These are phyloP conservation scores for Pyralis farinalis DNA, from an alignment of 2,888 invertebrate species.

Conservation along the genomic window DNA sequence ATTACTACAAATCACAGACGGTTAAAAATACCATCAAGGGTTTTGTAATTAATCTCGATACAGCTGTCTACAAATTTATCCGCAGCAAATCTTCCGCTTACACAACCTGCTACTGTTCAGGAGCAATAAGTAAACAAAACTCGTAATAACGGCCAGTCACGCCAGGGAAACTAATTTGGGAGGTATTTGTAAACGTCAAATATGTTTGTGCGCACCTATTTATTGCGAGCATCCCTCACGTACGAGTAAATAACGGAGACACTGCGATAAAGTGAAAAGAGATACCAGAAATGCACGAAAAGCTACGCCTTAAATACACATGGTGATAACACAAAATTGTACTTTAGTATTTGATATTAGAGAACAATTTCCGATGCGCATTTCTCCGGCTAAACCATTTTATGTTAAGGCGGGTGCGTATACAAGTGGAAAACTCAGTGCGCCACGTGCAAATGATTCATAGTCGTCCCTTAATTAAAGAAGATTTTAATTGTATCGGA, in stretches of 20 bases:
- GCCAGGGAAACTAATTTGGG: constrained; percentile 75
- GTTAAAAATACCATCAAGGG: background rate
- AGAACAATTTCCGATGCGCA: constrained; percentile 44
- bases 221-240: constrained; percentile 79
- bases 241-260: constrained; percentile 77
- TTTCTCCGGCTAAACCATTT: constrained; percentile 38
- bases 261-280: constrained; percentile 78
- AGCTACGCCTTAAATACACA: constrained; percentile 53
- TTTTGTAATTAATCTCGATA: constrained; percentile 2
- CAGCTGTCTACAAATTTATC: constrained; percentile 8
- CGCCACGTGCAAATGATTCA: constrained; percentile 82
- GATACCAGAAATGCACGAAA: constrained; percentile 59
- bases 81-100: constrained; percentile 26
- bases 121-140: constrained; percentile 66
- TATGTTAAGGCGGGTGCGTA: constrained; percentile 53
- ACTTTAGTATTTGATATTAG: constrained; percentile 38
- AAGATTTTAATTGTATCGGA: constrained; percentile 82
- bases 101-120: constrained; percentile 40
- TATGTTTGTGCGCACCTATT: constrained; percentile 78
- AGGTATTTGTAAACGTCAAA: constrained; percentile 78
- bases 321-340: constrained; percentile 31
- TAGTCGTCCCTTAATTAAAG: constrained; percentile 80
- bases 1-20: background rate
- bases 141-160: constrained; percentile 72
- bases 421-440: constrained; percentile 78